Conservation (phyloP, 2,888 invertebrate species). For the Oxycera nigricornis region DNA sequence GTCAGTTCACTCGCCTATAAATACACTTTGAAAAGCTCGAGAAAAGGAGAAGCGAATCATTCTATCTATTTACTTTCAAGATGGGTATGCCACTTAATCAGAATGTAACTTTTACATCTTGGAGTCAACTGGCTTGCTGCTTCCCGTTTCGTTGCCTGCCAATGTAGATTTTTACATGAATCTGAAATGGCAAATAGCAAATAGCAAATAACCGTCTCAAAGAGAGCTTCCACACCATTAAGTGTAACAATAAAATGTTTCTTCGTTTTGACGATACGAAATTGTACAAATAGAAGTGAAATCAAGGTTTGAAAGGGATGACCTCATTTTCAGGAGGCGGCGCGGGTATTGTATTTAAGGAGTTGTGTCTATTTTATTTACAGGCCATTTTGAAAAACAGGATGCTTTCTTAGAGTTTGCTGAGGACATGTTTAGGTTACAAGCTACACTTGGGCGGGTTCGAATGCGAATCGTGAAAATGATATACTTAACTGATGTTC, state of each 20-base stretch:
- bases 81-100: conserved; percentile 38
- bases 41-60: conserved; percentile 30
- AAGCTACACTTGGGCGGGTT: not conserved
- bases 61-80: conserved; percentile 38
- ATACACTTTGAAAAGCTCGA: conserved; percentile 17
- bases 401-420: not conserved
- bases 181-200: conserved; percentile 29
- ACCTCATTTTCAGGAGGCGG: not conserved
- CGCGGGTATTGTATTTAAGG: too few relatives aligned
- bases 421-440: not conserved
- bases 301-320: conserved; percentile 20
- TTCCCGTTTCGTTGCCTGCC: not conserved
- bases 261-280: conserved; percentile 27
- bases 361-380: not conserved
- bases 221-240: conserved; percentile 33
- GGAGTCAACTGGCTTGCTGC: not conserved
- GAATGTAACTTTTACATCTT: conserved; percentile 34
- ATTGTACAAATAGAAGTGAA: conserved; percentile 13
- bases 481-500: not conserved
- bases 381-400: not conserved
- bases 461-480: not conserved
- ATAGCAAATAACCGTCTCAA: conserved; percentile 20
- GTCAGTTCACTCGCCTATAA: conserved; percentile 29
- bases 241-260: conserved; percentile 36
- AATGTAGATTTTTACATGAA: conserved; percentile 36